Base-by-base conservation (phyloP, 2,113 vertebrate species). In the Stomatorhinus ivindoensis region DNA sequence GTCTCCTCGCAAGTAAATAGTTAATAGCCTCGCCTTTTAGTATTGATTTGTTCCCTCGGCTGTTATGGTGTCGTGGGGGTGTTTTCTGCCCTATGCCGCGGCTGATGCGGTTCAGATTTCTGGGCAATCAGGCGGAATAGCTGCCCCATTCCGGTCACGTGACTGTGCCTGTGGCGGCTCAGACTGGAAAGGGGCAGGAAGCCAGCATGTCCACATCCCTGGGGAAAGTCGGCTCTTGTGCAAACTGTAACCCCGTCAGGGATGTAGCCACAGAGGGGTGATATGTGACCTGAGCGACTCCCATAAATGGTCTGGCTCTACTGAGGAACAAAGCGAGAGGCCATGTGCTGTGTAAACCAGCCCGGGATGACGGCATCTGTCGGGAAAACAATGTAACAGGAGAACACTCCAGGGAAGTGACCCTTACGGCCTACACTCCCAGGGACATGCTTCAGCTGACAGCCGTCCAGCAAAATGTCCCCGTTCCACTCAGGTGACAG, bases 401-500 rank as follows among this genome's bases (percentile, higher is more conserved):
- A 42, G 31, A 80, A 35, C 35, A 19, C 73, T 80, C 73, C 73
- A 0, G 73, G 73, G 73, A 17, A 80, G 31, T 39, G 35, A 39
- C 73, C 73, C 31, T 80, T 6, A 39, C 15, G 15, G 35, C 73
- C 73, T 39, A 7, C 11, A 17, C 35, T 80, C 31, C 65, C 65
- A 35, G n/a, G n/a, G 8, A 15, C 31, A 35, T 1, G 31, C 9
- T 73, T 42, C 73, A 17, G 35, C 73, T 80, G 73, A 80, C 17
- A 69, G 61, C n/a, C 10, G 61, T 69, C 61, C 61, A 69, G 61
- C 10, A 69, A 11, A 69, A 27, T 69, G 42, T 83, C 35, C 42
- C 61, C n/a, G n/a, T 88, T 88, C 90, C 42, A 87, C 89, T 89
- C 88, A 91, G 91, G 92, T 91, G 92, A 93, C 88, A 92, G 90